These are phyloP conservation scores for Drosophila saltans DNA, from an alignment of 1,140 invertebrate genomes.

Conservation along the genomic window DNA sequence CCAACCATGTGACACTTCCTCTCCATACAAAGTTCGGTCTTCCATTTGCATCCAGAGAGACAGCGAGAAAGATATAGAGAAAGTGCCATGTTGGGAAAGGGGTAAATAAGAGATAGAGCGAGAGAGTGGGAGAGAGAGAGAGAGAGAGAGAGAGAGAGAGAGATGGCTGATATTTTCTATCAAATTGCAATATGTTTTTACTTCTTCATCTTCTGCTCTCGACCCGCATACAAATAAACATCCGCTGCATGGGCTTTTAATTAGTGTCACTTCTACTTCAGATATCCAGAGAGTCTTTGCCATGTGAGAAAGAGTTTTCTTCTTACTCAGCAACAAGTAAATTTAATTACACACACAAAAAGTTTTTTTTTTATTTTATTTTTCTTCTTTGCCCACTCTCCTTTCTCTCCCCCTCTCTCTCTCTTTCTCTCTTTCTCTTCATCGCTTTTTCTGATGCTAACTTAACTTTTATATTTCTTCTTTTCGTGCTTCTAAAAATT, in stretches of 20 bases:
- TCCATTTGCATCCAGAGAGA: conserved; percentile 53
- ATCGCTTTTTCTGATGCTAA: conserved; percentile 37
- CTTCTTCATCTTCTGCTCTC: background rate
- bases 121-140: background rate
- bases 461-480: conserved; percentile 61
- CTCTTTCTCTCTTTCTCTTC: background rate
- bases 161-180: conserved; percentile 41
- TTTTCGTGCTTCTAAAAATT: conserved; percentile 57
- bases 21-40: conserved; percentile 36
- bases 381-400: conserved; percentile 14
- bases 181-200: conserved; percentile 53
- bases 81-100: background rate
- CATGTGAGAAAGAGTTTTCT: background rate
- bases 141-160: background rate
- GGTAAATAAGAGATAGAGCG: background rate
- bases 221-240: conserved; percentile 43
- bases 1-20: conserved; percentile 70
- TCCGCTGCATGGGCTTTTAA: conserved; percentile 69
- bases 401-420: conserved; percentile 21
- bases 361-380: conserved; percentile 22
- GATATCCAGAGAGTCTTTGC: conserved; percentile 37
- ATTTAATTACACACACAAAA: conserved; percentile 69
- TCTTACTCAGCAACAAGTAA: conserved; percentile 60
- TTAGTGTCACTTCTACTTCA: conserved; percentile 66
- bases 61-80: conserved; percentile 1